These are phyloP conservation scores for Bucorvus abyssinicus DNA, from an alignment of 2,797 vertebrate genomes.

Conservation along the genomic window DNA sequence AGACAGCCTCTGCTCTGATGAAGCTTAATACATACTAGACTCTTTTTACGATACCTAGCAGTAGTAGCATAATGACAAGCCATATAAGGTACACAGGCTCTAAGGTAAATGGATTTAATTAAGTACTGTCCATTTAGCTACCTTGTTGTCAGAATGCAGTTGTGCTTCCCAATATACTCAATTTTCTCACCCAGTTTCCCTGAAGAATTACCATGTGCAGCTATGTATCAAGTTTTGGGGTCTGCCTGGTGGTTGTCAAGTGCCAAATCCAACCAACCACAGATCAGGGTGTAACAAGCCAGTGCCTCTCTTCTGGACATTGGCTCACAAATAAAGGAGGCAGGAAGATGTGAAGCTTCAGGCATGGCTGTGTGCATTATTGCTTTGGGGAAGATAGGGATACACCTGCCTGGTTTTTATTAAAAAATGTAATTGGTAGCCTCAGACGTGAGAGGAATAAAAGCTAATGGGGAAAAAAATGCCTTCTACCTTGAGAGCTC, in stretches of 20 bases:
- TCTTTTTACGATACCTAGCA: neutral
- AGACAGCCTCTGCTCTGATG: neutral
- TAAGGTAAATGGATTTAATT: neutral
- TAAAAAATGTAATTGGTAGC: neutral
- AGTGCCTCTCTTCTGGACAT: neutral
- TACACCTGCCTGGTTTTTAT: neutral
- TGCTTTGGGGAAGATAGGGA: neutral
- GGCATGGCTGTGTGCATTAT: neutral
- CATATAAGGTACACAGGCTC: neutral
- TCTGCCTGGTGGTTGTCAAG: neutral
- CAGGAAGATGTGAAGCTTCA: neutral
- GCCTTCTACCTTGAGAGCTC: neutral
- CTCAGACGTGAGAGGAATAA: neutral
- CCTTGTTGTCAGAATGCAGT: neutral
- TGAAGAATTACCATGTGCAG: neutral
- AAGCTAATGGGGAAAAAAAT: neutral
- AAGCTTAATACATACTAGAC: neutral
- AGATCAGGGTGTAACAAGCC: neutral
- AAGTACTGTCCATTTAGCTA: neutral
- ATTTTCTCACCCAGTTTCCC: neutral
- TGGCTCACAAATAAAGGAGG: neutral
- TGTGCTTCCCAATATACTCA: neutral
- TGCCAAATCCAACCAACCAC: neutral
- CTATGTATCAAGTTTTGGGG: neutral
- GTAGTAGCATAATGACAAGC: neutral